phyloP scores from a whole-genome alignment of 2,113 vertebrate genomes.

The Chaenocephalus aceratus region DNA sequence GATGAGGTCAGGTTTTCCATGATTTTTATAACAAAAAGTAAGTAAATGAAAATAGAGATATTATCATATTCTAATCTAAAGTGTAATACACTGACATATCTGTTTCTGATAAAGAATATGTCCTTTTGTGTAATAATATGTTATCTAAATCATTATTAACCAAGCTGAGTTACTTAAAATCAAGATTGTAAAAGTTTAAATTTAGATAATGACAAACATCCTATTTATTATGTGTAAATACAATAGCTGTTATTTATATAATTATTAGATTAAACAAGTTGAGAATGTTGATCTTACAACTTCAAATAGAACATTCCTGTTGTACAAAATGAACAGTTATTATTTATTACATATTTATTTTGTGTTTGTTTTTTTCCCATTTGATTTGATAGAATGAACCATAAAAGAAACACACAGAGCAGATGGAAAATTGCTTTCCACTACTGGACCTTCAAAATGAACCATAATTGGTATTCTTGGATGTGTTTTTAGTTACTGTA shows the following conservation, averaged over 20 bases:
- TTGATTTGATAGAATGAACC: slow-evolving; percentile 14
- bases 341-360: not conserved
- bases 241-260: not conserved
- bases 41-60: not conserved
- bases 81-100: not conserved
- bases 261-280: not conserved
- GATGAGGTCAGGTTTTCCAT: slow-evolving; percentile 17
- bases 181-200: not conserved
- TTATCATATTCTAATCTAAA: not conserved
- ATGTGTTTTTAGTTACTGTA: slow-evolving; percentile 22
- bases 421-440: slow-evolving; percentile 52
- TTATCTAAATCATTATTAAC: not conserved
- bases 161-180: not conserved
- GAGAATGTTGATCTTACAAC: not conserved
- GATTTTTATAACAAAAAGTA: slow-evolving; percentile 1
- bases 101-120: slow-evolving; percentile 14
- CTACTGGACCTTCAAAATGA: slow-evolving; percentile 32
- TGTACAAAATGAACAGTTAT: not conserved
- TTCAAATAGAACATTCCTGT: not conserved
- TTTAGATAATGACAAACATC: no score
- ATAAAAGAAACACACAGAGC: slow-evolving; percentile 32
- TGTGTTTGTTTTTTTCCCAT: not conserved
- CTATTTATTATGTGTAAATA: not conserved
- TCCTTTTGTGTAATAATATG: not conserved
- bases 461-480: slow-evolving; percentile 59